These are phyloP conservation scores for Coelopa frigida DNA, from an alignment of 1,140 invertebrate genomes.

Conservation along the genomic window DNA sequence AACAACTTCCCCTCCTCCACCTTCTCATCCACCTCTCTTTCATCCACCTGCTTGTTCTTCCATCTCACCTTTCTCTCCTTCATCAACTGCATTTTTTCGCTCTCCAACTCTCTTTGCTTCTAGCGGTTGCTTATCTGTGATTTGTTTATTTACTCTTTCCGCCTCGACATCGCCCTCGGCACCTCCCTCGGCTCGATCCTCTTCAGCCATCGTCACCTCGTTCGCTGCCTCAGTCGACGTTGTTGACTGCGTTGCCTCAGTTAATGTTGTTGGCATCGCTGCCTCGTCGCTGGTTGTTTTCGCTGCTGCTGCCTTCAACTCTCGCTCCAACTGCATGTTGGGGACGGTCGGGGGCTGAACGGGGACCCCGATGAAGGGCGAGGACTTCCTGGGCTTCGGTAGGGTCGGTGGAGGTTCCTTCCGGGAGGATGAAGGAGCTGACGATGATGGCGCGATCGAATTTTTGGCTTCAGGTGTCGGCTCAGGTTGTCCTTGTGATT, in stretches of 20 bases:
- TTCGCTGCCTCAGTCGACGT: background rate
- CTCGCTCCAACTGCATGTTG: conserved; percentile 24
- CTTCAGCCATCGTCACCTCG: background rate
- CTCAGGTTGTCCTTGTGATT: too few species aligned
- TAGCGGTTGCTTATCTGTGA: too few species aligned
- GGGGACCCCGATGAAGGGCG: conserved; percentile 11
- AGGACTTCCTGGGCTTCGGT: conserved; percentile 9
- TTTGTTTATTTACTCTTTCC: conserved; percentile 1
- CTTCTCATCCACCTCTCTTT: background rate
- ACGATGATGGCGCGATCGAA: background rate
- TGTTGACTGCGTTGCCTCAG: conserved; percentile 13
- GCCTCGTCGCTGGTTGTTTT: background rate
- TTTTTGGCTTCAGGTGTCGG: too few species aligned
- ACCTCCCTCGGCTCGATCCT: background rate
- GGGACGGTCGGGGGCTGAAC: conserved; percentile 19
- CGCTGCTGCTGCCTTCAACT: conserved; percentile 2
- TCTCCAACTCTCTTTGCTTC: background rate
- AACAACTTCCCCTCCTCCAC: background rate
- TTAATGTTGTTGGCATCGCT: background rate
- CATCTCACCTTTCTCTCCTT: background rate
- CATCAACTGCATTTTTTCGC: conserved; percentile 1
- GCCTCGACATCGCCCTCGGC: background rate
- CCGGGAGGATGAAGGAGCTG: too few species aligned
- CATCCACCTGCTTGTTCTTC: background rate
- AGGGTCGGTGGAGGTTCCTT: background rate